Base-by-base conservation (phyloP, 2,113 vertebrate species). In the Ageneiosus marmoratus region DNA sequence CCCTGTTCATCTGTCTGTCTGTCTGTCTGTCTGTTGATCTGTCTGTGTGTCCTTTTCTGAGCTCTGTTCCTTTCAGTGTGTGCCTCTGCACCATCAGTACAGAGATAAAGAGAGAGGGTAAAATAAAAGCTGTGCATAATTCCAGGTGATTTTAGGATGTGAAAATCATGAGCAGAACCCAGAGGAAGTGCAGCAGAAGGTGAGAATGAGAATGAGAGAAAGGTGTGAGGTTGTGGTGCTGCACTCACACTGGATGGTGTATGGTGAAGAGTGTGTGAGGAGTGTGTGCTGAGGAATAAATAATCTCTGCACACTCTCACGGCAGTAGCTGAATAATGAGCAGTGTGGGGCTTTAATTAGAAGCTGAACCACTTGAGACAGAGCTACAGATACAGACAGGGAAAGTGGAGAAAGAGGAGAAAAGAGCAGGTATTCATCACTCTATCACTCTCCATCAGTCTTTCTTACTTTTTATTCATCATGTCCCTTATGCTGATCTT, bases 271-370 rank as follows among this genome's bases (percentile, higher is more conserved):
- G 48, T n/a, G 70, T 41, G 50, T 48, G 41, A 27, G 44, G 44
- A 58, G 48, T 18, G 70, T 22, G 51, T 81, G 50, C 58, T 65
- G 56, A 11, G n/a, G 58, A 51, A 15, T 74, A 44, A 62, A 51
- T 27, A 65, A 16, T 34, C 3, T 27, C 27, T 41, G 37, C 15
- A 44, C 70, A 41, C 67, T 70, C 79, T 55, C 65, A 83, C 51
- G 16, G 77, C 58, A 74, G n/a, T 24, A 51, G 73, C 29, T 79
- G 82, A 82, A 84, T 80, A 84, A 77, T 79, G 69, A 58, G 48
- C 46, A 73, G 60, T 80, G 80, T 24, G 5, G 24, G 63, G 60
- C 79, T 88, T 86, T 86, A 81, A 88, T 87, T 89, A 88, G 84
- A 50, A 18, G 6, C 53, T 18, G 84, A 83, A 55, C 70, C 81